A percentile compares a stretch with the other conserved stretches of the same genome.
phyloP scores from a whole-genome alignment of 2,113 vertebrate species.

The Rhodinocichla rosea region DNA sequence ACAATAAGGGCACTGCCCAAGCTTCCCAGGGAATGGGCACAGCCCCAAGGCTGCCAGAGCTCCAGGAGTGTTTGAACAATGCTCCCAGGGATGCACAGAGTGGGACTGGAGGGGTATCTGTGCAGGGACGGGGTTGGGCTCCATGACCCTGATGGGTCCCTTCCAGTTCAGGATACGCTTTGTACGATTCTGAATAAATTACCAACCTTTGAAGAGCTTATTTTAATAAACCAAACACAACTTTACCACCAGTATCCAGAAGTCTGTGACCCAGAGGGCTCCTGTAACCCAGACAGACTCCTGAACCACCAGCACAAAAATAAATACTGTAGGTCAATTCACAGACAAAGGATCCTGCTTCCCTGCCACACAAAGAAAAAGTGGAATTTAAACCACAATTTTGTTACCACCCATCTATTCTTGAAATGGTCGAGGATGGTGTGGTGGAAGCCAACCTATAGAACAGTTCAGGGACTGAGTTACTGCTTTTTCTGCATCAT shows the following conservation, averaged over 20 bases:
- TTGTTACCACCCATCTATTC: neutral
- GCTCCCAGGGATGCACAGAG: neutral
- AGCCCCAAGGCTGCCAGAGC: neutral
- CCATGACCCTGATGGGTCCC: neutral
- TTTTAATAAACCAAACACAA: neutral
- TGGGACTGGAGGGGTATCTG: neutral
- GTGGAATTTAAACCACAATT: neutral
- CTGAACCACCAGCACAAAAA: neutral
- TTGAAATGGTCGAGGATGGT: neutral
- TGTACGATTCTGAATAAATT: neutral
- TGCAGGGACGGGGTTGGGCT: neutral
- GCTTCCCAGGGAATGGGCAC: neutral
- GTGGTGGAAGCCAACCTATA: neutral
- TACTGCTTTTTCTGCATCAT: neutral
- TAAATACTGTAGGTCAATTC: neutral
- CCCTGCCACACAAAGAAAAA: neutral
- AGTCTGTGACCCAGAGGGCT: neutral
- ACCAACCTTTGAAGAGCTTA: neutral
- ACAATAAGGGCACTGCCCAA: neutral
- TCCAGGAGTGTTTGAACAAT: fast-evolving
- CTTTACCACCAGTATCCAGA: neutral
- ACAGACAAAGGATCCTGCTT: neutral
- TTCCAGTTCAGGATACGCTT: neutral
- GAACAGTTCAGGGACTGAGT: neutral
- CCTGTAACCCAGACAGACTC: neutral